Percentiles rank a stretch among this genome's conserved stretches.
These are phyloP conservation scores for Tokudaia tokunoshimensis DNA, from an alignment of 2,797 vertebrate genomes.

Conservation along the genomic window DNA sequence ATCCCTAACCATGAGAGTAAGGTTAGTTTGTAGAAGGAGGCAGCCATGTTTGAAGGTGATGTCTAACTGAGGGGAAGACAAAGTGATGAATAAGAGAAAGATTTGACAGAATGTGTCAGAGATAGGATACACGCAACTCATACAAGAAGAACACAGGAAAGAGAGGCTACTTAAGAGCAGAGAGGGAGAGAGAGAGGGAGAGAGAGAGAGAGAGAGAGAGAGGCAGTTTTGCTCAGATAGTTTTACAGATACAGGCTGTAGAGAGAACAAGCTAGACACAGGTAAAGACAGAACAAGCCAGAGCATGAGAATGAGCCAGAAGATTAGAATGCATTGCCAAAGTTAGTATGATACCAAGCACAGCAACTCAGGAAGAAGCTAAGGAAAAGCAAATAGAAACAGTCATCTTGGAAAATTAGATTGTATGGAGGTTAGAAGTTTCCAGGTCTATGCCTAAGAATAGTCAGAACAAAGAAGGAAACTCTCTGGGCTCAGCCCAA, in stretches of 20 bases:
- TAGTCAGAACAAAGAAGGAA: not conserved
- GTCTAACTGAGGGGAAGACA: not conserved
- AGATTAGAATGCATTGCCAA: not conserved
- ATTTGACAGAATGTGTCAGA: not conserved
- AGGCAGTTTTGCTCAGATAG: not conserved
- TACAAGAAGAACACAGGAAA: not conserved
- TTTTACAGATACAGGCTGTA: not conserved
- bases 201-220: no score
- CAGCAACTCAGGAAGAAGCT: not conserved
- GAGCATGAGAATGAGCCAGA: not conserved
- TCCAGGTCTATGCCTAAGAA: not conserved
- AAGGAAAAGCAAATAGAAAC: not conserved
- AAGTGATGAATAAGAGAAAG: not conserved
- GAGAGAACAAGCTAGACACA: not conserved
- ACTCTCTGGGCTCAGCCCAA: not conserved
- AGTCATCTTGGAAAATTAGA: not conserved
- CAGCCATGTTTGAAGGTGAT: not conserved
- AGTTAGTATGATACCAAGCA: not conserved
- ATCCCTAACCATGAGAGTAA: not conserved
- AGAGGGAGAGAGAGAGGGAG: no score
- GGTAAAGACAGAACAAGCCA: not conserved
- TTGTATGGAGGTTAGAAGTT: not conserved
- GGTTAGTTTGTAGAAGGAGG: not conserved
- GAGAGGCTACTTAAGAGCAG: not conserved
- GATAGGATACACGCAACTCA: not conserved